Evolutionary conservation across 1,140 invertebrate genomes (phyloP), one percentile per base, ranked within the genome.

Genomic region (Drosophila kikkawai): DNA sequence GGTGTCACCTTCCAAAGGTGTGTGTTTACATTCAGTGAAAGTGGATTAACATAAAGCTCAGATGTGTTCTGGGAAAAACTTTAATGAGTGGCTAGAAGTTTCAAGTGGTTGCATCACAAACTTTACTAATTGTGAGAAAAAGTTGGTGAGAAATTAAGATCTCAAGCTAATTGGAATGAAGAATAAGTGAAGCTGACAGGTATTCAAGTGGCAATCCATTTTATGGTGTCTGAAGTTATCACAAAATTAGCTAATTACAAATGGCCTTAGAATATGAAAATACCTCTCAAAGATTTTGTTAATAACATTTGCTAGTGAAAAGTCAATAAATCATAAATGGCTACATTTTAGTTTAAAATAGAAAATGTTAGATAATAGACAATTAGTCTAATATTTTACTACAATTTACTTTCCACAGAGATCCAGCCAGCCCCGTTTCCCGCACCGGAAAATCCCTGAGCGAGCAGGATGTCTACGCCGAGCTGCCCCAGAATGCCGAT

Each of bases 1-100:
- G 95, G 95, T 29, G 87, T 96, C 12, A 93, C 93, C 36, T 94
- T 96, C 68, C 92, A 94, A 51, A 93, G 94, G 92, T 94, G 93
- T 92, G 83, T 87, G 75, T 75, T 67, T 71, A 17, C 55, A 48
- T 48, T 17, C 19, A 78, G 58, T 80, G 56, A 44, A 48, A 61
- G 58, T 79, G 66, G 53, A 56, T 39, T 56, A 56, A 56, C 53
- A 6, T 56, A 7, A 26, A 39, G 13, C 37, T 19, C 53, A 56
- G 53, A 56, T 39, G 13, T 26, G 36, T 8, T 26, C 53, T 39
- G 36, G 53, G 36, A 26, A 19, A 59, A 65, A 66, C 64, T 47
- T 37, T 9, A 22, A 60, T 11, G 17, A 42, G 63, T 44, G 57
- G 12, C 36, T 17, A 66, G 63, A 56, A 56, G 53, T 39, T 61